These are phyloP conservation scores for Sussaba pulchella DNA, from an alignment of 2,888 invertebrate species.

Conservation along the genomic window DNA sequence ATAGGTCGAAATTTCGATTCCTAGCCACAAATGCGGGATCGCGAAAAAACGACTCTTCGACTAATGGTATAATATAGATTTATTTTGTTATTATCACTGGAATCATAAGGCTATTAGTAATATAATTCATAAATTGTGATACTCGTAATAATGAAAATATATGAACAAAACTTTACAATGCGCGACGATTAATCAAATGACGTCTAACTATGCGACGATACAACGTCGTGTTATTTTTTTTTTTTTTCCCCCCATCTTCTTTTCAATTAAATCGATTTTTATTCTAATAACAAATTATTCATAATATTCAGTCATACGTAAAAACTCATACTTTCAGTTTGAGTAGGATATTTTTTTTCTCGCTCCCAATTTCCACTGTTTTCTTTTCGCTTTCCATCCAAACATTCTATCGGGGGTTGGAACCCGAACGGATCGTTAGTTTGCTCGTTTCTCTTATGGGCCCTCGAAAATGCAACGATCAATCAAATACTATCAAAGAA, in stretches of 20 bases:
- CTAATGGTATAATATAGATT: conserved; percentile 64
- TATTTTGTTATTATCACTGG: conserved; percentile 61
- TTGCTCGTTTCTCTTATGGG: background rate
- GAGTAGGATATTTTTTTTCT: conserved; percentile 39
- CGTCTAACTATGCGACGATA: conserved; percentile 54
- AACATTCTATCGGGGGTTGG: conserved; percentile 37
- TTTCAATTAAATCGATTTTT: conserved; percentile 8
- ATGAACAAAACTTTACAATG: conserved; percentile 65
- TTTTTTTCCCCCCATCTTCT: background rate
- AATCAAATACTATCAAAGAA: conserved; percentile 51
- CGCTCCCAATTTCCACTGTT: conserved; percentile 2
- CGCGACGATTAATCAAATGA: conserved; percentile 56
- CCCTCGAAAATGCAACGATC: conserved; percentile 24
- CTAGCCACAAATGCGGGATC: no score
- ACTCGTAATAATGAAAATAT: conserved; percentile 56
- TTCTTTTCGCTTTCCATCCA: conserved; percentile 26
- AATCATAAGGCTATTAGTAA: conserved; percentile 61
- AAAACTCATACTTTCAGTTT: conserved; percentile 61
- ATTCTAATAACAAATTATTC: conserved; percentile 61
- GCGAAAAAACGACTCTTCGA: conserved; percentile 7
- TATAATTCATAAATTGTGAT: conserved; percentile 57
- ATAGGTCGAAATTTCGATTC: no score
- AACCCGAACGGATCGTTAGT: background rate
- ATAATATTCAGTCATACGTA: conserved; percentile 67
- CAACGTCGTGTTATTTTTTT: no score